Evolutionary conservation across 2,113 vertebrate genomes (phyloP).

Genomic region (Vulpes ferrilata): DNA sequence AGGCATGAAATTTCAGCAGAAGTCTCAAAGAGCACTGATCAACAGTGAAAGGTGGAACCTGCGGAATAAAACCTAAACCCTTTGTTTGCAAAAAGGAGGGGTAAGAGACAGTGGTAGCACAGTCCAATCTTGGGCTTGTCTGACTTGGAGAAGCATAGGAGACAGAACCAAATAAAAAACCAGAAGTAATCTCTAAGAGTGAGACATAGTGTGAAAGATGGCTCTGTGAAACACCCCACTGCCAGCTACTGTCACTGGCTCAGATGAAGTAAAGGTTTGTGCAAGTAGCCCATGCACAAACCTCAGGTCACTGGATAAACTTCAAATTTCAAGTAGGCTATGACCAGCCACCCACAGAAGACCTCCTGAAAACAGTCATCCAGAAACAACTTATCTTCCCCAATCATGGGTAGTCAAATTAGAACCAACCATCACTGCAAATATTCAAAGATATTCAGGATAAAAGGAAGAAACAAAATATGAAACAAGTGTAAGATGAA

Average conservation of each 20-base stretch:
- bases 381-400: not conserved
- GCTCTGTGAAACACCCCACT: not conserved
- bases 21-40: not conserved
- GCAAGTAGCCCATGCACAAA: too few species aligned
- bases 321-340: not conserved
- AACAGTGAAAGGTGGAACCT: accelerated
- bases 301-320: not conserved
- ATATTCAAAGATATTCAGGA: slow-evolving; percentile 2
- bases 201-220: not conserved
- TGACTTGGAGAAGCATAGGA: not conserved
- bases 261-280: not conserved
- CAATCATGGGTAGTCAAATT: not conserved
- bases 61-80: too few species aligned
- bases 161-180: not conserved
- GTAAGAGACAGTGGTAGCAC: not conserved
- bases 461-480: not conserved
- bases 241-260: not conserved
- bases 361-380: not conserved
- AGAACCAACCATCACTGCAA: not conserved
- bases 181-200: too few species aligned
- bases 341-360: not conserved
- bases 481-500: not conserved
- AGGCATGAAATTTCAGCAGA: not conserved
- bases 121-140: not conserved
- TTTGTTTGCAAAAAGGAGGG: not conserved